phyloP scores from a whole-genome alignment of 2,888 invertebrate genomes.

The Notodonta dromedarius region DNA sequence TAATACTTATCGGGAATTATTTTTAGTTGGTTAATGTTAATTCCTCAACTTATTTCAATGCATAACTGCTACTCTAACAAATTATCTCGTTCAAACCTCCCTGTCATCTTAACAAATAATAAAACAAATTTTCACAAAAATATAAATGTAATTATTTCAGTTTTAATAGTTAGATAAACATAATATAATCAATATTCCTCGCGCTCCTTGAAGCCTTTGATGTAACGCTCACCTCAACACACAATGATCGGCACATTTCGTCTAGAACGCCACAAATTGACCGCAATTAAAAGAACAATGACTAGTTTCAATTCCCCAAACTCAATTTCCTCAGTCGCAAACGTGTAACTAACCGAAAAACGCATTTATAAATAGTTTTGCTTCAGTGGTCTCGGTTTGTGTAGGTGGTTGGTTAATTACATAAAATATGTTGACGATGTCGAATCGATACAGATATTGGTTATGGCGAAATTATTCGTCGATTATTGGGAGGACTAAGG shows the following conservation, averaged over 20 bases:
- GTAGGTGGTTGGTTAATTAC: conserved; percentile 30
- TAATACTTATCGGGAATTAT: too few relatives aligned
- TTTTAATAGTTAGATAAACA: conserved; percentile 14
- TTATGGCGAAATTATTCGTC: conserved; percentile 6
- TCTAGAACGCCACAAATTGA: conserved; percentile 80
- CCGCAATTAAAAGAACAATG: conserved; percentile 84
- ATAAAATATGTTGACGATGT: conserved; percentile 28
- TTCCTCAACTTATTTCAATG: too few relatives aligned
- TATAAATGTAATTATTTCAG: neutral
- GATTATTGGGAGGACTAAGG: conserved; percentile 2
- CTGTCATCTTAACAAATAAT: neutral
- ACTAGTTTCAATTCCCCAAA: conserved; percentile 82
- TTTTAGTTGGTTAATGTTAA: too few relatives aligned
- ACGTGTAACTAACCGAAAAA: conserved; percentile 75
- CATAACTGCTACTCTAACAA: neutral
- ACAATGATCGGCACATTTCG: conserved; percentile 80
- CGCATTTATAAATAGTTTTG: conserved; percentile 56
- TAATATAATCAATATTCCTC: conserved; percentile 40
- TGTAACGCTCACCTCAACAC: conserved; percentile 48
- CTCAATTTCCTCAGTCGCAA: conserved; percentile 78
- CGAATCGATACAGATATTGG: conserved; percentile 1
- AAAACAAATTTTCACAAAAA: too few relatives aligned
- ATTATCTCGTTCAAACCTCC: neutral
- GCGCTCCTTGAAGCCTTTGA: conserved; percentile 37
- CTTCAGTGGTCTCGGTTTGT: conserved; percentile 36